Percentiles rank a stretch among this genome's conserved stretches.
These are phyloP conservation scores for Archips crataeganus DNA, from an alignment of 2,888 invertebrate genomes.

Conservation along the genomic window DNA sequence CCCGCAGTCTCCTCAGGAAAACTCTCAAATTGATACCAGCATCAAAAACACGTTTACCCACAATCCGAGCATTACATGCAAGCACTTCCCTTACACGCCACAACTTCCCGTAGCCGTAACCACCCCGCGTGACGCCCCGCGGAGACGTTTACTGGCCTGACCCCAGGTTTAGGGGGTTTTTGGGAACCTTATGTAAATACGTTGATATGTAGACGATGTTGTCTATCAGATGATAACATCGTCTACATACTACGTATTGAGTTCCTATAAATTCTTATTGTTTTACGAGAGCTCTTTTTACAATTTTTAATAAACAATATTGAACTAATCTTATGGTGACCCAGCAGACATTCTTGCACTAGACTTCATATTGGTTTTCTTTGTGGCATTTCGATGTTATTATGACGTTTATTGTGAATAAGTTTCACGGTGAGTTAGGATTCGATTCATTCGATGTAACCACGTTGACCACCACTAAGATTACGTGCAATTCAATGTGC, in stretches of 20 bases:
- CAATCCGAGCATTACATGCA: conserved; percentile 30
- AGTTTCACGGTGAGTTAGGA: not conserved
- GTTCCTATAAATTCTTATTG: too few relatives aligned
- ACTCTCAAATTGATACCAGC: not conserved
- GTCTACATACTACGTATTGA: too few relatives aligned
- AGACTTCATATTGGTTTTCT: too few relatives aligned
- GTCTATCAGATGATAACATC: not conserved
- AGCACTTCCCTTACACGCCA: conserved; percentile 28
- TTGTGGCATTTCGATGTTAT: too few relatives aligned
- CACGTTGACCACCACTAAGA: too few relatives aligned
- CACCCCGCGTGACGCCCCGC: conserved; percentile 18
- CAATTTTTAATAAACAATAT: too few relatives aligned
- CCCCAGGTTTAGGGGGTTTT: conserved; percentile 13
- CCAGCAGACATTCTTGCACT: too few relatives aligned
- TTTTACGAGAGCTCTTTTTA: too few relatives aligned
- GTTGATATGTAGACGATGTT: not conserved
- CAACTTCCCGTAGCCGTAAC: conserved; percentile 3
- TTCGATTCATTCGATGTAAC: not conserved
- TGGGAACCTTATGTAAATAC: not conserved
- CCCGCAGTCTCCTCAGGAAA: not conserved
- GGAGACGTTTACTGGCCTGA: not conserved
- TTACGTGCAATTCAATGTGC: too few relatives aligned
- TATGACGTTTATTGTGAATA: not conserved
- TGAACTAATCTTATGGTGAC: too few relatives aligned
- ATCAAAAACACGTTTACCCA: conserved; percentile 18